A percentile compares a stretch with the other conserved stretches of the same genome.
Evolutionary conservation across 1,140 invertebrate species (phyloP).

Genomic region (Formica exsecta): DNA sequence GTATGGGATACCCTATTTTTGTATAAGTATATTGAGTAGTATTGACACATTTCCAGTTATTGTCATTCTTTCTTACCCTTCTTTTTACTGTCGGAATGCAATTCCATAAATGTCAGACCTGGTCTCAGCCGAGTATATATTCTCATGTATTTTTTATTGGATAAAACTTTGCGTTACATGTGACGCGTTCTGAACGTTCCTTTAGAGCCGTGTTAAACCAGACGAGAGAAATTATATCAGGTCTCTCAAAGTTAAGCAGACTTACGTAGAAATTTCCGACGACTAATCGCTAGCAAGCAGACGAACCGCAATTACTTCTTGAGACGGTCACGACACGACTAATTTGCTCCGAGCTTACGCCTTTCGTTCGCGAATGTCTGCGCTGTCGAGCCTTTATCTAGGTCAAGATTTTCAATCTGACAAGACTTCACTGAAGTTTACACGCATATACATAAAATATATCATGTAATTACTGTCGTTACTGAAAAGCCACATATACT

Average conservation of each 20-base stretch:
- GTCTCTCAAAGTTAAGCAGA: conserved; percentile 23
- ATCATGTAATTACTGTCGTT: neutral
- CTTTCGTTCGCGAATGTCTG: neutral
- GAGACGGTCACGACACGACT: conserved; percentile 11
- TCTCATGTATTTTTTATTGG: conserved; percentile 42
- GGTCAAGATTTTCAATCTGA: conserved; percentile 68
- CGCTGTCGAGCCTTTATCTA: conserved; percentile 29
- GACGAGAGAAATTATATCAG: conserved; percentile 23
- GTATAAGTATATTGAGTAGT: neutral
- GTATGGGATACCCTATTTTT: neutral
- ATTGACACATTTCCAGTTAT: conserved; percentile 14
- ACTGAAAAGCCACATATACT: neutral
- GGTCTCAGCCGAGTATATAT: neutral
- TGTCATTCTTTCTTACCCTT: neutral
- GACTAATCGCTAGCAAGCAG: conserved; percentile 23
- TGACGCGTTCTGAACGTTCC: conserved; percentile 15
- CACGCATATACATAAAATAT: neutral
- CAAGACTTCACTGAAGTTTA: neutral
- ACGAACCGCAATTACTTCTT: conserved; percentile 49
- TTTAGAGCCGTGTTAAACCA: conserved; percentile 24
- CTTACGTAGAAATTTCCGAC: conserved; percentile 36
- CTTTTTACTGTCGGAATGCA: neutral
- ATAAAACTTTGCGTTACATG: conserved; percentile 11
- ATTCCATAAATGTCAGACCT: conserved; percentile 24
- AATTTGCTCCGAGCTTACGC: conserved; percentile 59